Evolutionary conservation across 2,113 vertebrate genomes (phyloP).

Genomic region (Pygoscelis antarcticus): DNA sequence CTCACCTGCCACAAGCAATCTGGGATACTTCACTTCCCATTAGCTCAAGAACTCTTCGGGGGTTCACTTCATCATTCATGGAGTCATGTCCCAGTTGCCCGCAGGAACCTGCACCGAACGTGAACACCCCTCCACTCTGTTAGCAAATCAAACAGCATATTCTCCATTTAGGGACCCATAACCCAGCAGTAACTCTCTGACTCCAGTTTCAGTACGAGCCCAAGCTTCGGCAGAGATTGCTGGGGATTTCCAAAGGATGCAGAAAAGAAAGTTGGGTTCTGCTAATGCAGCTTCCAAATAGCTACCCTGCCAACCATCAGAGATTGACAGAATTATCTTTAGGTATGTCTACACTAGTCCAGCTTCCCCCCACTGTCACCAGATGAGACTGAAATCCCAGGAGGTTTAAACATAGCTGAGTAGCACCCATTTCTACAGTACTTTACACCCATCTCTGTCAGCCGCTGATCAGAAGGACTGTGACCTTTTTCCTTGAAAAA

Average conservation of each 20-base stretch:
- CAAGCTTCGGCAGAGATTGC: not conserved
- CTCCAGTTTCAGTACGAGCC: not conserved
- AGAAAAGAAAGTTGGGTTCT: not conserved
- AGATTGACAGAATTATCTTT: not conserved
- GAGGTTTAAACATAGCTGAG: not conserved
- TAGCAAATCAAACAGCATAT: constrained; percentile 62
- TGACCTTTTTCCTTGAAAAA: not conserved
- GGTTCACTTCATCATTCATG: constrained; percentile 85
- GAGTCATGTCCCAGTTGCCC: constrained; percentile 91
- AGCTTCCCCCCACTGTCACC: not conserved
- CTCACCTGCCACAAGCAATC: constrained; percentile 89
- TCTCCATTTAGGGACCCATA: constrained; percentile 39
- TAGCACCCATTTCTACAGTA: not conserved
- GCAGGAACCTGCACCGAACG: constrained; percentile 86
- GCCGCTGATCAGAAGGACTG: not conserved
- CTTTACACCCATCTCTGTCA: not conserved
- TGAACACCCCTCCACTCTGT: constrained; percentile 91
- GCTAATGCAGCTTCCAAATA: not conserved
- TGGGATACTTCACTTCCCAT: constrained; percentile 93
- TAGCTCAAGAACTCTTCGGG: constrained; percentile 88
- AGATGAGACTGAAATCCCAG: not conserved
- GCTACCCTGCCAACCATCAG: not conserved
- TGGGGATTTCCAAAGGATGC: not conserved
- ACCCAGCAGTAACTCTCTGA: not conserved
- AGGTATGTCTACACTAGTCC: not conserved